Base-by-base conservation (phyloP, 53 echinoderm and acorn worm species). In the Henricia sp. region DNA sequence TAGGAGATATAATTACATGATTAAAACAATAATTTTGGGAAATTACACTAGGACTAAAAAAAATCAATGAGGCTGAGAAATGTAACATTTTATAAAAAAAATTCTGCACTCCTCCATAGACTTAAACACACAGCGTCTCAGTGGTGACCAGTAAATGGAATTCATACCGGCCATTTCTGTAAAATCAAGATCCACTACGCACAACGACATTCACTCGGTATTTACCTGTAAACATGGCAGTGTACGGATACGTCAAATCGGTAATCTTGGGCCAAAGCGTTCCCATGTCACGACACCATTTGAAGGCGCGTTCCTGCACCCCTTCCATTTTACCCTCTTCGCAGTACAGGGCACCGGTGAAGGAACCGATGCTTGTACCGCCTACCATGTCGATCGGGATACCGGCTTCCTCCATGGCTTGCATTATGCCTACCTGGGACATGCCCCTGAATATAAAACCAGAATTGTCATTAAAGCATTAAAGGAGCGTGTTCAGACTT, bases 381-480 rank as follows among this genome's bases (percentile, higher is more conserved):
- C 99, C 99, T 12, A 99, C 91, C 84, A 99, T 95, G 83, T 99
- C 99, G 54, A 99, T 92, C 16, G 99, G 99, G 59, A 99, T 95
- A 52, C 88, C 89, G 9, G 82, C 72, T 51, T 99, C 99, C 68
- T 99, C 90, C 91, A 99, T 88, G 38, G 92, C 94, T 57, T 91
- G 90, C 68, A 99, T 88, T 54, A 99, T 89, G 4, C 99, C 99
- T 1, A 94, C 59, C 66, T 97, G 99, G 12, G 99, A 92, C 42
- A 92, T 83, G 1, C 99, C 99, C 51, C 99, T 97, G 69, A 2
- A 63, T n/a, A 28, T 23, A 57, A 38, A 46, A 50, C 38, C 25
- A 59, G 38, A 68, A 5, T 40, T 67, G 93, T 93, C 96, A 89
- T 93, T 86, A 56, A 96, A 96, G n/a, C n/a, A n/a, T n/a, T n/a